Conservation (phyloP, 2,797 vertebrate genomes). For the Alca torda region DNA sequence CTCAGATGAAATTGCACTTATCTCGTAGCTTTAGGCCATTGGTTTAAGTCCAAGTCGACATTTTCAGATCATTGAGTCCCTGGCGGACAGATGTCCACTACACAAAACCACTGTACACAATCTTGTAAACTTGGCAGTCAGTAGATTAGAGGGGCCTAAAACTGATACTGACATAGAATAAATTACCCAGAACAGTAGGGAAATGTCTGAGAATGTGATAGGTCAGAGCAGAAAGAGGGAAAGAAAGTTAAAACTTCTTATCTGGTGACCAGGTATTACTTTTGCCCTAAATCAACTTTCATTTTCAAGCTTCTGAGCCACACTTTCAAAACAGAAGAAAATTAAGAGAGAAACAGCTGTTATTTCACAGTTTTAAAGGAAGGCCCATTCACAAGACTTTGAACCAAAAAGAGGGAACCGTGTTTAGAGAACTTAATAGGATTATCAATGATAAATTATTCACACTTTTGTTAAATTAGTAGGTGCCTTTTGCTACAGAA, state of each 20-base stretch:
- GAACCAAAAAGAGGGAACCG: not conserved
- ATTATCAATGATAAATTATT: not conserved
- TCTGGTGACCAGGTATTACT: not conserved
- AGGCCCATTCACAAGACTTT: not conserved
- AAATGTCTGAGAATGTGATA: not conserved
- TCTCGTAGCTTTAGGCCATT: conserved; percentile 51
- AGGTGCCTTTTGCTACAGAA: not conserved
- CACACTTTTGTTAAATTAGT: not conserved
- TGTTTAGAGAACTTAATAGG: not conserved
- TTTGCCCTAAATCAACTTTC: not conserved
- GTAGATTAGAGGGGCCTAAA: not conserved
- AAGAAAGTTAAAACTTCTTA: not conserved
- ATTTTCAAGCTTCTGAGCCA: not conserved
- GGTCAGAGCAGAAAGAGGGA: not conserved
- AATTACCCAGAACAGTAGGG: not conserved
- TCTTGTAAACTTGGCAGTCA: conserved; percentile 7
- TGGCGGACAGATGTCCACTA: not conserved
- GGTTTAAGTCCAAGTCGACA: conserved; percentile 45
- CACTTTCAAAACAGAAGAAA: not conserved
- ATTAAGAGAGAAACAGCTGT: not conserved
- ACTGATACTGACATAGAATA: not conserved
- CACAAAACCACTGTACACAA: not conserved
- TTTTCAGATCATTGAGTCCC: conserved; percentile 25
- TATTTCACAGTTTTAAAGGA: not conserved
- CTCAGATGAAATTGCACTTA: conserved; percentile 33